phyloP scores from a whole-genome alignment of 2,888 invertebrate species.

The Epistrophe eligans region DNA sequence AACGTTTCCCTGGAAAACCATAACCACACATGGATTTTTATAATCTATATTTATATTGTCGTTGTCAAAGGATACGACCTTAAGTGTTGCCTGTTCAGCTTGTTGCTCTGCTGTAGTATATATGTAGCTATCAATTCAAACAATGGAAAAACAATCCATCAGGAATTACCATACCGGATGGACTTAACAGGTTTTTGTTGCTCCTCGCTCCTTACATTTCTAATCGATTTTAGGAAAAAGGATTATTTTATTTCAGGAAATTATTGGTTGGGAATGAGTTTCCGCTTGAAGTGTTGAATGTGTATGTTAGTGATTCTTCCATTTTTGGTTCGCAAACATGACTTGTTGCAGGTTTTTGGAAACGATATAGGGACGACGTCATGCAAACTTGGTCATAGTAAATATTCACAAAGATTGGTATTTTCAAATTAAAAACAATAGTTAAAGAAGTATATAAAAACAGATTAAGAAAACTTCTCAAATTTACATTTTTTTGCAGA shows the following conservation, averaged over 20 bases:
- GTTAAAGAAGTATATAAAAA: no score
- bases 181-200: slow-evolving; percentile 18
- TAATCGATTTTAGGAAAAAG: slow-evolving; percentile 21
- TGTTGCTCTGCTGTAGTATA: slow-evolving; percentile 7
- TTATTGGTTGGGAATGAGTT: background rate
- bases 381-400: no score
- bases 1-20: background rate
- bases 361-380: no score
- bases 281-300: background rate
- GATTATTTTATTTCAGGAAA: slow-evolving; percentile 13
- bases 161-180: slow-evolving; percentile 34
- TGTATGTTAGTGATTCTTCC: background rate
- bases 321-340: background rate
- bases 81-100: slow-evolving; percentile 37
- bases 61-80: slow-evolving; percentile 46
- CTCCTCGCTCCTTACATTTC: background rate
- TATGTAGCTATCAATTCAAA: slow-evolving; percentile 42
- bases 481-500: no score
- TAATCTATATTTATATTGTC: slow-evolving; percentile 49
- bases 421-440: no score
- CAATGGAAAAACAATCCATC: slow-evolving; percentile 42
- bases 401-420: no score
- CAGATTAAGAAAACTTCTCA: no score
- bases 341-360: background rate
- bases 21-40: slow-evolving; percentile 30